Evolutionary conservation across 2,888 invertebrate genomes (phyloP).

Genomic region (Erebia epiphron): DNA sequence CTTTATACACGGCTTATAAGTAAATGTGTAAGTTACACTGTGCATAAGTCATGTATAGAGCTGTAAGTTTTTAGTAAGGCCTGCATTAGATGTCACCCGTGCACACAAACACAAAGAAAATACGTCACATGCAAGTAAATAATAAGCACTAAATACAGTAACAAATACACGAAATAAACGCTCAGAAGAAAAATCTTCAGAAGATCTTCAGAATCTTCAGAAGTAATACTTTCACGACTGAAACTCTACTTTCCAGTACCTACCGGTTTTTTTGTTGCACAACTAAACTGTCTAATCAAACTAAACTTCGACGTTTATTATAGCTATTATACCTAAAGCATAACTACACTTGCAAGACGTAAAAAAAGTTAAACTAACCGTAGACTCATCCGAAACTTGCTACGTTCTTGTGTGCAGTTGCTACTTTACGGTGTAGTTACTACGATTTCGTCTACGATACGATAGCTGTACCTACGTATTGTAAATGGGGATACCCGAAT

Average conservation of each 20-base stretch:
- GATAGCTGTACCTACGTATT: neutral
- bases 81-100: slow-evolving; percentile 8
- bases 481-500: neutral
- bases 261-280: neutral
- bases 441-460: neutral
- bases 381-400: neutral
- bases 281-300: too few species aligned
- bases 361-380: neutral
- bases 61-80: too few species aligned
- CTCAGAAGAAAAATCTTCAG: too few species aligned
- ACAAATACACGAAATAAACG: neutral
- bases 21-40: too few species aligned
- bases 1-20: too few species aligned
- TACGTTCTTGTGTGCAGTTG: neutral
- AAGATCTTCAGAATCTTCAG: too few species aligned
- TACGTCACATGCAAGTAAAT: slow-evolving; percentile 53
- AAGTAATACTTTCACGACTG: neutral
- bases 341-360: too few species aligned
- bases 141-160: slow-evolving; percentile 39
- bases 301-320: too few species aligned
- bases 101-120: slow-evolving; percentile 36
- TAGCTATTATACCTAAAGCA: too few species aligned
- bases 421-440: slow-evolving; percentile 6
- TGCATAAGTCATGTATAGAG: too few species aligned
- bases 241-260: neutral